Evolutionary conservation across 2,888 invertebrate species (phyloP).

Genomic region (Tipula lateralis): DNA sequence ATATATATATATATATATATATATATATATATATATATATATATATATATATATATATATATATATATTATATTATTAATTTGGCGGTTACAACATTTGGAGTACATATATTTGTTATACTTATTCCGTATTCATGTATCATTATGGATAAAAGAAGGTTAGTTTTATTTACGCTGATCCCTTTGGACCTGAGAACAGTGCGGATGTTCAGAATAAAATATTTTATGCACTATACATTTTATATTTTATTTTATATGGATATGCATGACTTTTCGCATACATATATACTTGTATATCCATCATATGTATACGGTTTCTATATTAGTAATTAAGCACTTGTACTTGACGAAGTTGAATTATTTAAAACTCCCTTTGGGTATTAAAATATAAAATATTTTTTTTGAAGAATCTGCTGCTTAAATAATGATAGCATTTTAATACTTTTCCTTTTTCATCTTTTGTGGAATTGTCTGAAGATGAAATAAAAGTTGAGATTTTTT

Average conservation of each 20-base stretch:
- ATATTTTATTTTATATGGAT: neutral
- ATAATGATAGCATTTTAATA: neutral
- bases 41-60: no score
- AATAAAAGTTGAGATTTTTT: neutral
- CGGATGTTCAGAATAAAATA: neutral
- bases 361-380: neutral
- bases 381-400: neutral
- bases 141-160: neutral
- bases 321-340: neutral
- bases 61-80: neutral
- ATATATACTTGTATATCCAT: neutral
- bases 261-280: no score
- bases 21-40: no score
- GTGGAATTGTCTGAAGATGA: neutral
- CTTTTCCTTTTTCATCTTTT: neutral
- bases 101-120: neutral
- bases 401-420: conserved; percentile 4
- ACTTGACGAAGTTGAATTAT: neutral
- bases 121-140: neutral
- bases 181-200: neutral
- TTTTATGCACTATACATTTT: neutral
- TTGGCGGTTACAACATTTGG: neutral
- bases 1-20: no score
- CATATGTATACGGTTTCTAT: neutral
- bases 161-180: neutral